These are phyloP conservation scores for Harpagoxenus sublaevis DNA, from an alignment of 2,888 invertebrate species.

Conservation along the genomic window DNA sequence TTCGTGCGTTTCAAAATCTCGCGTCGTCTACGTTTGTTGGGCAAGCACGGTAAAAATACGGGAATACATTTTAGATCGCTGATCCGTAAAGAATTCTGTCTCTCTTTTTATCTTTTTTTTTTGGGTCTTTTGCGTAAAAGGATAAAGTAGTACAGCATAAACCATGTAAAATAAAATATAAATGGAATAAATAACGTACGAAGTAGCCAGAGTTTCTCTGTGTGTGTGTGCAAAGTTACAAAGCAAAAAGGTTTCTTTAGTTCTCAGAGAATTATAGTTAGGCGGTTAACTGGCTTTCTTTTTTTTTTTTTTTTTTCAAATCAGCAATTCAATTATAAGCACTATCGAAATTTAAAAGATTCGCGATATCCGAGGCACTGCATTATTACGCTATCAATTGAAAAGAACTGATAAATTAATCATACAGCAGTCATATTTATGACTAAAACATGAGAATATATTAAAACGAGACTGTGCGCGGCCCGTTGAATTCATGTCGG, in stretches of 20 bases:
- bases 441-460: conserved; percentile 49
- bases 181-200: neutral
- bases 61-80: neutral
- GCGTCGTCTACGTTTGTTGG: neutral
- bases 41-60: neutral
- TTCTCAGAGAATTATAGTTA: neutral
- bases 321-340: conserved; percentile 33
- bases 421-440: conserved; percentile 29
- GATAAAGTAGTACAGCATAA: neutral
- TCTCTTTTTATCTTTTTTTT: neutral
- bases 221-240: neutral
- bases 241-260: neutral
- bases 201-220: neutral
- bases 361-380: neutral
- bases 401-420: conserved; percentile 52
- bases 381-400: conserved; percentile 39
- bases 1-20: conserved; percentile 10
- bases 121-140: neutral
- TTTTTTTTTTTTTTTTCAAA: neutral
- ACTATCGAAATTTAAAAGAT: conserved; percentile 42
- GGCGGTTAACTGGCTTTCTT: neutral
- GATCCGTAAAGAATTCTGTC: neutral
- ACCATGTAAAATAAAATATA: conserved; percentile 5
- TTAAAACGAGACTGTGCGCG: conserved; percentile 34
- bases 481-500: conserved; percentile 20